Conservation (phyloP, 2,113 vertebrate genomes). For the Tragelaphus imberbis region DNA sequence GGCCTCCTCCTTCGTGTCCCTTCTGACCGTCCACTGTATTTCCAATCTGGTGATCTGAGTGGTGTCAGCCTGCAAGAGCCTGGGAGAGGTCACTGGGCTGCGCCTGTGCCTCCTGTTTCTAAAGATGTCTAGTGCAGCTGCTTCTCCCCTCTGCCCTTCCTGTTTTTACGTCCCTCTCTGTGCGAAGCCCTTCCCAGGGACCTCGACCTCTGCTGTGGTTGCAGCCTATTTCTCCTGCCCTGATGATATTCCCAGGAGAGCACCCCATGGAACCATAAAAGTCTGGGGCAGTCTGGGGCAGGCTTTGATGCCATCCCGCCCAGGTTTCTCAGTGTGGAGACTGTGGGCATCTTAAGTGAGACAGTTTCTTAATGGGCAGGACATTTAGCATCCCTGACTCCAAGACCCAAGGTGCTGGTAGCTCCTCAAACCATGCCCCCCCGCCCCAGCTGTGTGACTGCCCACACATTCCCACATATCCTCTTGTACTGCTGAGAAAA, state of each 20-base stretch:
- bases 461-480: neutral
- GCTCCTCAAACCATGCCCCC: neutral
- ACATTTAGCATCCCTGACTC: neutral
- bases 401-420: neutral
- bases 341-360: neutral
- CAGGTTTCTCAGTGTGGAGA: neutral
- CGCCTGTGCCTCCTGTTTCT: neutral
- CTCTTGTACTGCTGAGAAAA: neutral
- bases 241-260: neutral
- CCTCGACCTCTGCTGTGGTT: neutral
- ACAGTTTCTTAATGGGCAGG: neutral
- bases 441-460: neutral
- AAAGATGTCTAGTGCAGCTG: neutral
- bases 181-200: neutral
- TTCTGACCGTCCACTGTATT: neutral
- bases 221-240: neutral
- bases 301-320: neutral
- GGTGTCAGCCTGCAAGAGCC: neutral
- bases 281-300: neutral
- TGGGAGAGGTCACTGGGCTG: neutral
- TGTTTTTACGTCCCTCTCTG: neutral
- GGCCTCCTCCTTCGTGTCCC: neutral
- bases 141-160: neutral
- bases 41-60: neutral
- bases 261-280: neutral